Base-by-base conservation (phyloP, 2,888 invertebrate genomes). In the Anarsia innoxiella region DNA sequence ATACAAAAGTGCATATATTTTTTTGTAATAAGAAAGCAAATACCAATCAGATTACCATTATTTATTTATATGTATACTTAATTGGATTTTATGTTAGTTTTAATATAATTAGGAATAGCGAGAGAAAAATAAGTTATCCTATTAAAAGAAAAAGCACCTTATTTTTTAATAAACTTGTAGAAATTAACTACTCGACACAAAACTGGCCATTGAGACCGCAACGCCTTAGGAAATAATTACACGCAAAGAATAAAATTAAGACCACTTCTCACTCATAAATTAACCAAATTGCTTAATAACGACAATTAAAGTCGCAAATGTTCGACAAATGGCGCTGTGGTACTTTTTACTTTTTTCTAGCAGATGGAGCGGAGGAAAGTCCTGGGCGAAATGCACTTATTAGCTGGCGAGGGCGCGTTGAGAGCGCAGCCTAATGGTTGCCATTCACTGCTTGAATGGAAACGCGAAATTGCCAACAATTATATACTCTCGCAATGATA, bases 311-410 rank as follows among this genome's bases (percentile, higher is more conserved):
- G 60, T 64, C 50, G 55, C 59, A 28, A 68, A 64, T 66, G 55
- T 64, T 47, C 56, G 54, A 61, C 35, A 35, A 66, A 68, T 63
- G 62, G 62, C 48, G 40, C 30, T 12, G 10, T 26, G 12, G 8
- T 8, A 31, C 9, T 28, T 28, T 19, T n/a, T n/a, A n/a, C n/a
- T n/a, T 33, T 33, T 33, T 33, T 25, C 26, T 26, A 25, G 25
- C 19, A 16, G 8, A 33, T 32, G 16, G 14, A 13, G 23, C 13
- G 31, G 35, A 29, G 34, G 25, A 30, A 34, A 79, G 73, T 77
- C 71, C 70, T 79, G 71, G 73, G 79, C 64, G 67, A 80, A 84
- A 82, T 80, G 83, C 82, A 80, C 82, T 83, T 84, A 84, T 83
- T 83, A 82, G 82, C 80, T 52, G 66, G 65, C 68, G 66, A 71